Base-by-base conservation (phyloP, 1,140 invertebrate genomes). In the Drosophila rhopaloa region DNA sequence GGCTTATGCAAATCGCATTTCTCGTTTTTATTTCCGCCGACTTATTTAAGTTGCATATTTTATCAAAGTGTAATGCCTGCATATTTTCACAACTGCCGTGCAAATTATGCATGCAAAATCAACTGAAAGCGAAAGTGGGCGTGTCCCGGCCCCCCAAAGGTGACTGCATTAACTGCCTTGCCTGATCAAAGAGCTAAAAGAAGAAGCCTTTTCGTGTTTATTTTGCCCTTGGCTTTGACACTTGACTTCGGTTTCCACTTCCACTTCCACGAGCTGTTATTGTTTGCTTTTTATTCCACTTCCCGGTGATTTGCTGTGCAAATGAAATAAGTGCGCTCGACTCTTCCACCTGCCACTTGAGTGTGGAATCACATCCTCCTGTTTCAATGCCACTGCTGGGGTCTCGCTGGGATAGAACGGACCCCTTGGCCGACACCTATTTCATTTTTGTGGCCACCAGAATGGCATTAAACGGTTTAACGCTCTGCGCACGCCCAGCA, bases 101-200 rank as follows among this genome's bases (percentile, higher is more conserved):
- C 47, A 67, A 90, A 89, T 89, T 89, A 89, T 89, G 85, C 74
- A 89, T 89, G 84, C 85, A 81, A 81, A 90, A 83, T 79, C 83
- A 62, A 61, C 60, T 41, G 16, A 38, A 48, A 66, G 47, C 32
- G 57, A 63, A 55, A 59, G 19, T 55, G 60, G 24, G 50, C 50
- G 50, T 35, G 50, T 32, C 48, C 6, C 14, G 2, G 19, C n/a
- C 38, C 24, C 10, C 27, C n/a, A n/a, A n/a, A 19, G 8, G 14
- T 16, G 70, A 63, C 68, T 86, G 83, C 84, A 88, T 83, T 83
- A 88, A 56, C 66, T 60, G 46, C 19, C 50, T 51, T 60, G 51
- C 14, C 47, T 51, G 76, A 89, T 89, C 80, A 89, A 88, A 88
- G 76, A 51, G 58, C 44, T 44, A 11, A 13, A 40, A 19, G 54